Evolutionary conservation across 1,140 invertebrate species (phyloP), one percentile per base, ranked within the genome.

Genomic region (Drosophila tsacasi): DNA sequence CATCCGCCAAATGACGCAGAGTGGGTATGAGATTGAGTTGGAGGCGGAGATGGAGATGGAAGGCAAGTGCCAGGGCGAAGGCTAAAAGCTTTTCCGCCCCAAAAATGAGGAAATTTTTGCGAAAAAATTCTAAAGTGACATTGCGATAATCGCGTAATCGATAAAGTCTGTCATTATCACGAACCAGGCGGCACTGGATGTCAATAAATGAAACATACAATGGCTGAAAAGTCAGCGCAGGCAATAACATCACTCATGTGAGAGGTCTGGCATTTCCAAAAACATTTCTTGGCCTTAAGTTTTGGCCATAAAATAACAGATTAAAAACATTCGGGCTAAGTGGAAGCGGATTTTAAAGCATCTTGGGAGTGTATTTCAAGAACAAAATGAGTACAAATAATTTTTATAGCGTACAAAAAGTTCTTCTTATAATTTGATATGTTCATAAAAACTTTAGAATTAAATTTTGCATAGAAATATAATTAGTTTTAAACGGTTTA

Each of bases 81-180:
- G 72, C 86, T 90, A 90, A 90, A 90, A 90, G 85, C 85, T 90
- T 90, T 90, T 90, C 50, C 67, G 75, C 71, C 42, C 78, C 60
- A 39, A 62, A 85, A 89, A 84, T 76, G 84, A 85, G 71, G 49
- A 84, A 89, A 71, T 81, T 89, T 85, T 79, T 67, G 32, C 57
- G 40, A 52, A 52, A 50, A 52, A 85, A 35, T 82, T 84, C 75
- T 77, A 90, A 90, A 90, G 79, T 90, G 85, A 90, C 85, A 90
- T 79, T 73, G 83, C 83, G 79, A 86, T 90, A 90, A 90, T 90
- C 85, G 85, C 85, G 85, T 90, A 90, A 90, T 90, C 85, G 85
- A 90, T 90, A 81, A 90, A 90, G 85, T 85, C 85, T 90, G 85
- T 90, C 85, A 90, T 90, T 90, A 90, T 85, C 84, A 79, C 77